A percentile compares a stretch with the other conserved stretches of the same genome.
These are phyloP conservation scores for Chloroceryle amazona DNA, from an alignment of 2,797 vertebrate genomes.

Conservation along the genomic window DNA sequence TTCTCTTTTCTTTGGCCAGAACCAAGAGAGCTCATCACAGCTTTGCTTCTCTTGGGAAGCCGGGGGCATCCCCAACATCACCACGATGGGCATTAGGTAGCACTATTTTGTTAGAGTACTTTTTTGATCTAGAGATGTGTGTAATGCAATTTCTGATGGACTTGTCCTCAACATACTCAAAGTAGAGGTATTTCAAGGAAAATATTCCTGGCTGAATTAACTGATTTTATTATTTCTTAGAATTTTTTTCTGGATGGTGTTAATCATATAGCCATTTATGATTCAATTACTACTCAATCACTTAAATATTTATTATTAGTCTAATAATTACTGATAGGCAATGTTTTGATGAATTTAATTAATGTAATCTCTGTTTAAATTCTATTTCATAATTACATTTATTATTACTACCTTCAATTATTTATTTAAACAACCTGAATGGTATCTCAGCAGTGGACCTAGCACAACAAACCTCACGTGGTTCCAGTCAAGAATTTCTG, in stretches of 20 bases:
- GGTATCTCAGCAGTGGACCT: not conserved
- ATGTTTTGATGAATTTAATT: not conserved
- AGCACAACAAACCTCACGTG: not conserved
- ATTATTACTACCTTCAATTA: not conserved
- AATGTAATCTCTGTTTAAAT: not conserved
- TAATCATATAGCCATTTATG: not conserved
- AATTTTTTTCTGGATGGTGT: not conserved
- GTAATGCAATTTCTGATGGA: not conserved
- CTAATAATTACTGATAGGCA: not conserved
- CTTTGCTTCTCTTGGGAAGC: not conserved
- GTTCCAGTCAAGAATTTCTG: not conserved
- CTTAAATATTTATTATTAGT: not conserved
- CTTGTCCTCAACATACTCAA: not conserved
- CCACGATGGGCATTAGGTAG: not conserved
- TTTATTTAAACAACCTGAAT: not conserved
- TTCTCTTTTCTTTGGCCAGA: not conserved
- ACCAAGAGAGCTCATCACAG: not conserved
- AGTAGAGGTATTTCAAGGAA: not conserved
- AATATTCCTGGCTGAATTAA: not conserved
- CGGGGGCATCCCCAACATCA: rapidly evolving
- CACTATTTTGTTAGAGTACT: not conserved
- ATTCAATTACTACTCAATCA: not conserved
- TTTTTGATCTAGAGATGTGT: not conserved
- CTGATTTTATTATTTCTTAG: not conserved
- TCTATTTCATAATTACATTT: not conserved